Percentiles rank a stretch among this genome's conserved stretches.
Conservation (phyloP, 2,113 vertebrate species). For the Galeopterus variegatus region DNA sequence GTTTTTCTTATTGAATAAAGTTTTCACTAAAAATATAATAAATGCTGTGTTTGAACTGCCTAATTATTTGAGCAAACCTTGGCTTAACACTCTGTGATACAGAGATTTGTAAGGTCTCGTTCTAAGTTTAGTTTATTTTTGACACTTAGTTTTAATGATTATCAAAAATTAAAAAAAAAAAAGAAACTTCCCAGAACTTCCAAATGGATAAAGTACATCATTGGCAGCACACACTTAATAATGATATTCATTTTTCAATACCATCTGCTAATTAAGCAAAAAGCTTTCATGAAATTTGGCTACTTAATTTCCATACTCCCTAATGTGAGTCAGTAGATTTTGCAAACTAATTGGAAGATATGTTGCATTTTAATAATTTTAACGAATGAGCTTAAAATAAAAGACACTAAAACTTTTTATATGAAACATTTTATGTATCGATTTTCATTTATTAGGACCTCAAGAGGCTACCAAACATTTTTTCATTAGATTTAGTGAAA, state of each 20-base stretch:
- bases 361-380: constrained; percentile 9
- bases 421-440: not conserved
- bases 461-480: not conserved
- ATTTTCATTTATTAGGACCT: not conserved
- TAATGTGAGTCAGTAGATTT: not conserved
- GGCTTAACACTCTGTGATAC: not conserved
- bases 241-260: constrained; percentile 17
- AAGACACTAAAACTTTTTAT: not conserved
- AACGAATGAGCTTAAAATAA: not conserved
- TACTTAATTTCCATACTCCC: constrained; percentile 16
- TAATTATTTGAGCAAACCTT: constrained; percentile 41
- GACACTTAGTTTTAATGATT: constrained; percentile 30
- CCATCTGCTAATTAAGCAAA: constrained; percentile 43
- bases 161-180: constrained; percentile 1
- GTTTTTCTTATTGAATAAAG: not conserved
- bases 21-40: constrained; percentile 15
- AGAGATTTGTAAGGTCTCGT: not conserved
- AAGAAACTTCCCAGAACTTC: not conserved
- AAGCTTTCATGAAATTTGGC: constrained; percentile 21
- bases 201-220: constrained; percentile 35
- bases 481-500: not conserved
- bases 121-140: constrained; percentile 54
- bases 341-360: not conserved
- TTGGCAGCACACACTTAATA: not conserved
- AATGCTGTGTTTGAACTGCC: not conserved